phyloP scores from a whole-genome alignment of 2,888 invertebrate genomes.

The Drosophila pegasa region DNA sequence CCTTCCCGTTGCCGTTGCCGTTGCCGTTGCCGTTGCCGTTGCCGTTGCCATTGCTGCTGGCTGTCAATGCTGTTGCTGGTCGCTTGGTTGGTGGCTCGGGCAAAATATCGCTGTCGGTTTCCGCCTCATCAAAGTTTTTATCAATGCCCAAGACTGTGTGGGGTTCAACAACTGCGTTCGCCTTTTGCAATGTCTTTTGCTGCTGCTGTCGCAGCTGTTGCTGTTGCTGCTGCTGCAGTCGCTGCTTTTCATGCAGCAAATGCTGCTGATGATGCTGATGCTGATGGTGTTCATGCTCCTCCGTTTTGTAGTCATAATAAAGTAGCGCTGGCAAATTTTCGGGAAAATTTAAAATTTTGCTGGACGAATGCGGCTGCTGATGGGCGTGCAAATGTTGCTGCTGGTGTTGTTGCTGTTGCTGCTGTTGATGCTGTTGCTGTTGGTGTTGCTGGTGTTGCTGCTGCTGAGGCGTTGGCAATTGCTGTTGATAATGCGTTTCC shows the following conservation, averaged over 20 bases:
- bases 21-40: conserved; percentile 18
- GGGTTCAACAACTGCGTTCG: conserved; percentile 48
- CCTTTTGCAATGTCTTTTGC: conserved; percentile 46
- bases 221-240: conserved; percentile 57
- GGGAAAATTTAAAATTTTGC: conserved; percentile 83
- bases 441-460: too few species aligned
- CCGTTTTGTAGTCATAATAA: conserved; percentile 84
- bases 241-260: conserved; percentile 78
- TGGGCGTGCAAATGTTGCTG: conserved; percentile 54
- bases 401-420: conserved; percentile 43
- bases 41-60: conserved; percentile 24
- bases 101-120: conserved; percentile 83
- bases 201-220: conserved; percentile 38
- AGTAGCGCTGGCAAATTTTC: conserved; percentile 83
- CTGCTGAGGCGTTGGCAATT: conserved; percentile 41
- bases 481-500: conserved; percentile 69
- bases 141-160: conserved; percentile 56
- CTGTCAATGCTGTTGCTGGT: conserved; percentile 56
- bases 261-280: conserved; percentile 82
- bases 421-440: conserved; percentile 46
- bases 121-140: conserved; percentile 75
- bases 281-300: conserved; percentile 83
- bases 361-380: conserved; percentile 60
- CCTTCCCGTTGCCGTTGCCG: conserved; percentile 19
- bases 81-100: conserved; percentile 82